A percentile compares a stretch with the other conserved stretches of the same genome.
Conservation (phyloP, 2,113 vertebrate genomes). For the Centropus bengalensis region DNA sequence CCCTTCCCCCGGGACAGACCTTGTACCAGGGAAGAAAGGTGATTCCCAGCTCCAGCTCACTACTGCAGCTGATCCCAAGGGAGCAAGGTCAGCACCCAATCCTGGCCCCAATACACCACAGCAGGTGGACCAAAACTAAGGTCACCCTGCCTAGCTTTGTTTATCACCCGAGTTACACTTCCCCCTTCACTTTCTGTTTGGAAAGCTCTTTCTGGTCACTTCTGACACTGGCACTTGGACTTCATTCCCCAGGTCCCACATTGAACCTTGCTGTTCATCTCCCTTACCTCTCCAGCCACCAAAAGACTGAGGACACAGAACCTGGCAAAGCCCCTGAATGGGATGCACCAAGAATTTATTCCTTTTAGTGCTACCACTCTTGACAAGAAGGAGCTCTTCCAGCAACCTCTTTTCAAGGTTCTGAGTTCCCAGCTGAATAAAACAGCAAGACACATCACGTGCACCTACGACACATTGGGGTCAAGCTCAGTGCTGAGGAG, state of each 20-base stretch:
- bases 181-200: background rate
- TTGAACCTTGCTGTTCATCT: background rate
- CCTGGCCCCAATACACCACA: background rate
- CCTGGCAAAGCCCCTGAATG: background rate
- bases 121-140: background rate
- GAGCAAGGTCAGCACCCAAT: background rate
- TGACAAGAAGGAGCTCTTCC: background rate
- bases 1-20: background rate
- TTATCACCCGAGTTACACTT: background rate
- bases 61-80: background rate
- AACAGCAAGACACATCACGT: background rate
- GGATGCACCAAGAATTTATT: background rate
- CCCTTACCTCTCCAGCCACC: background rate
- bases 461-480: background rate
- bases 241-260: background rate
- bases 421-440: background rate
- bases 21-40: background rate
- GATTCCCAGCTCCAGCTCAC: background rate
- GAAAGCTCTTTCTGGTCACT: background rate
- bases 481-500: background rate
- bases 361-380: too few relatives aligned
- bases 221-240: too few relatives aligned
- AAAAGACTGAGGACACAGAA: background rate
- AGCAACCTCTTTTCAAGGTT: background rate
- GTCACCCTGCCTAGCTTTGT: background rate